phyloP scores from a whole-genome alignment of 2,888 invertebrate species.

The Oeneis ivallda region DNA sequence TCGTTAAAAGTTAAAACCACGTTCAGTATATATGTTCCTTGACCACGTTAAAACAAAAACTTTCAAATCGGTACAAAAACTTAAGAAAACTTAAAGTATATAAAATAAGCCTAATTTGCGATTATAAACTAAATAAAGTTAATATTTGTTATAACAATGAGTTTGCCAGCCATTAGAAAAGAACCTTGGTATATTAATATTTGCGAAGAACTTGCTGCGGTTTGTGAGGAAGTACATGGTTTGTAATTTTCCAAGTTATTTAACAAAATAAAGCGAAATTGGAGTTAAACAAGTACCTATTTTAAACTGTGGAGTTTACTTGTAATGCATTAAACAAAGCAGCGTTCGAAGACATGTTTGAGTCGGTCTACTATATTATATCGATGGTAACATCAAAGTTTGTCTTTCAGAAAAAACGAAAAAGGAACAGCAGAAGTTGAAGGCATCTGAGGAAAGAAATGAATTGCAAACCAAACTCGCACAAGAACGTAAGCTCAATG shows the following conservation, averaged over 20 bases:
- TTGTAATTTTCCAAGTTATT: too few species aligned
- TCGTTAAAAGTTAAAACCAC: too few species aligned
- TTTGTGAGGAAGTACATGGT: conserved; percentile 58
- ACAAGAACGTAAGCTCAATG: conserved; percentile 61
- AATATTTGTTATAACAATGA: conserved; percentile 22
- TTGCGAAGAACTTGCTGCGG: conserved; percentile 50
- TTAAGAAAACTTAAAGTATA: background rate
- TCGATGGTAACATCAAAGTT: background rate
- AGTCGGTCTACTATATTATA: too few species aligned
- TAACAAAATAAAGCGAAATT: too few species aligned
- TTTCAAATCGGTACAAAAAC: too few species aligned
- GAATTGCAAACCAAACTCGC: conserved; percentile 60
- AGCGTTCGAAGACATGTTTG: too few species aligned
- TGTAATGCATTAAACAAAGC: too few species aligned
- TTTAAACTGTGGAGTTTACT: too few species aligned
- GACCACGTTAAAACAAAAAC: too few species aligned
- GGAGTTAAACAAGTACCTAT: too few species aligned
- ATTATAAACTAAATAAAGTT: background rate
- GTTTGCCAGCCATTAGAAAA: conserved; percentile 37
- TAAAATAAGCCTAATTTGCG: too few species aligned
- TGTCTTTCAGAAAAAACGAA: conserved; percentile 56
- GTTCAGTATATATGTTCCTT: too few species aligned
- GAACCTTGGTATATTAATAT: conserved; percentile 48
- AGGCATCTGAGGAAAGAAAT: conserved; percentile 60
- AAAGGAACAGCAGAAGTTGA: conserved; percentile 57